Evolutionary conservation across 2,888 invertebrate genomes (phyloP), one percentile per base, ranked within the genome.

Genomic region (Coelogynopora nodosa): DNA sequence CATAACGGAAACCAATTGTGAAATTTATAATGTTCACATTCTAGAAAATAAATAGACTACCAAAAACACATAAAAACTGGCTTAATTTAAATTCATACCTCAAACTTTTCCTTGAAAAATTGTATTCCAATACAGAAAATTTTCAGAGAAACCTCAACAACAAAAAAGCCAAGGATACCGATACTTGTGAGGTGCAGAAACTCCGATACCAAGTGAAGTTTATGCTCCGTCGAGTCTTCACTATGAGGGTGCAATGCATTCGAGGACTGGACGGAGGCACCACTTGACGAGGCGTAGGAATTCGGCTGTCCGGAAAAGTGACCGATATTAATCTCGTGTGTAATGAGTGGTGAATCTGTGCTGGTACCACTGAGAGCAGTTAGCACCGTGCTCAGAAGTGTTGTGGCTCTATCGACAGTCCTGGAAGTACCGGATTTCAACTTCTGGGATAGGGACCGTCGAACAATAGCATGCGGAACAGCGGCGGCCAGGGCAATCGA

Each of bases 21-120:
- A n/a, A n/a, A n/a, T n/a, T n/a, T n/a, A n/a, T n/a, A n/a, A n/a
- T n/a, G n/a, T n/a, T n/a, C n/a, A n/a, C n/a, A n/a, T n/a, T n/a
- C n/a, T n/a, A n/a, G n/a, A n/a, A n/a, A n/a, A n/a, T n/a, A n/a
- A n/a, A n/a, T n/a, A n/a, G n/a, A n/a, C n/a, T n/a, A n/a, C n/a
- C n/a, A n/a, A n/a, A n/a, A n/a, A n/a, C n/a, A n/a, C n/a, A n/a
- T n/a, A n/a, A n/a, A n/a, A n/a, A n/a, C n/a, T n/a, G n/a, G n/a
- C n/a, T n/a, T n/a, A n/a, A n/a, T n/a, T n/a, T n/a, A n/a, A n/a
- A n/a, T n/a, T n/a, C n/a, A 74, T 80, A 87, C 87, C 86, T 87
- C 87, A 74, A 87, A 87, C 86, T 87, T 87, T 29, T 87, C 87
- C n/a, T 84, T 67, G 29, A 87, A 30, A 86, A 87, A 87, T 29